Evolutionary conservation across 1,140 invertebrate genomes (phyloP).

Genomic region (Bombus sylvicola): DNA sequence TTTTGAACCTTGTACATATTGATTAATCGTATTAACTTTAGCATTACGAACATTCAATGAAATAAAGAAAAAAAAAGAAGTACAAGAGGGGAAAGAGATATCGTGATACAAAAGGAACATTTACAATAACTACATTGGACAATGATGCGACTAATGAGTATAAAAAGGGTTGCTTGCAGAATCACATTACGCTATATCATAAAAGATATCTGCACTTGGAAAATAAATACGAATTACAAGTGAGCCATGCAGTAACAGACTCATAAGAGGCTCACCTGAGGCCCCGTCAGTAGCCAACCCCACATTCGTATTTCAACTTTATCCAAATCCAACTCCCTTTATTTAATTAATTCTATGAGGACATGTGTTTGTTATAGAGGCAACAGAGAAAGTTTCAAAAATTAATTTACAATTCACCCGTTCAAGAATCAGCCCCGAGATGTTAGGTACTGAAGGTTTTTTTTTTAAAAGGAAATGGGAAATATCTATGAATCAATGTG

Average conservation of each 20-base stretch:
- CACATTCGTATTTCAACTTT: constrained; percentile 75
- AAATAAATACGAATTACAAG: constrained; percentile 72
- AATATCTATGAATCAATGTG: background rate
- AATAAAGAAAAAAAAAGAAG: constrained; percentile 9
- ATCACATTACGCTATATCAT: constrained; percentile 74
- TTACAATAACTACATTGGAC: constrained; percentile 12
- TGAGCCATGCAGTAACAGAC: constrained; percentile 68
- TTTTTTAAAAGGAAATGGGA: background rate
- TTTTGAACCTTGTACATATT: background rate
- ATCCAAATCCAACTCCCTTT: constrained; percentile 82
- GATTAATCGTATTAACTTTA: background rate
- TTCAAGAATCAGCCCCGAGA: background rate
- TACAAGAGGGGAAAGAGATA: constrained; percentile 1
- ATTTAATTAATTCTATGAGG: constrained; percentile 40
- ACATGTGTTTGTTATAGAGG: constrained; percentile 9
- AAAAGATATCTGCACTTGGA: constrained; percentile 73
- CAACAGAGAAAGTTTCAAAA: constrained; percentile 44
- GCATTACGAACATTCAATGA: background rate
- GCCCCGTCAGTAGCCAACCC: constrained; percentile 76
- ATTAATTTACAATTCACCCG: background rate
- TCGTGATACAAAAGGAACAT: background rate
- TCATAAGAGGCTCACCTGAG: constrained; percentile 79
- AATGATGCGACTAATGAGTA: constrained; percentile 24
- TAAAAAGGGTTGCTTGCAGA: constrained; percentile 44
- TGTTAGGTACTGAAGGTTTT: background rate